Evolutionary conservation across 2,113 vertebrate species (phyloP), one percentile per base, ranked within the genome.

Genomic region (Emydura subglobosa): DNA sequence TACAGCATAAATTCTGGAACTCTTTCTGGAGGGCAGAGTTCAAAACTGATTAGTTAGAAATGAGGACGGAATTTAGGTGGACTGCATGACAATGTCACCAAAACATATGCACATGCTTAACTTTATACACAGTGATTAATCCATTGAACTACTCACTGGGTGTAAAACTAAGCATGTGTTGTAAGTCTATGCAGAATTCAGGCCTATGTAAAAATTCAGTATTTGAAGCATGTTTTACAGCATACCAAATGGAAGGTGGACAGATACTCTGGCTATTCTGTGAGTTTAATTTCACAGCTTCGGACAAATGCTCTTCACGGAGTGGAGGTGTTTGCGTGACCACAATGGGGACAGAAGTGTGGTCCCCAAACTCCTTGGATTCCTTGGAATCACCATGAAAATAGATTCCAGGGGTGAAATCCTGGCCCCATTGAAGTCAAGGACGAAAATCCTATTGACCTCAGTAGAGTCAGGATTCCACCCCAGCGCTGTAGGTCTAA

Each of bases 201-300:
- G 85, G 51, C 47, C 2, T 1, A 19, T 1, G 17, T 42, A 24
- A 74, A 74, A 42, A 74, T n/a, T 42, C 79, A 87, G 39, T 11
- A 4, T 2, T 81, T 49, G 31, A 87, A 55, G 42, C 82, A 50
- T 79, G 42, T 92, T 47, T 91, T 91, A 79, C 76, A 94, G 65
- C 19, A 24, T 39, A 39, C 10, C 72, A 44, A 21, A 74, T 25
- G 21, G 72, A 39, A 39, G 22, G n/a, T 44, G 72, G 22, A 25
- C 72, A 74, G 22, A 74, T 39, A 39, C 39, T 59, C 42, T 68
- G 88, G 57, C 82, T 81, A 1, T 72, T 82, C 79, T 49, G 31
- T 79, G 86, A 16, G n/a, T 81, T 79, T 92, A 50, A 90, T 91
- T 92, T 93, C 89, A 95, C 92, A 50, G 11, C 55, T 95, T 96